These are phyloP conservation scores for Lottia gigantea DNA, from an alignment of 2,888 invertebrate species.

Conservation along the genomic window DNA sequence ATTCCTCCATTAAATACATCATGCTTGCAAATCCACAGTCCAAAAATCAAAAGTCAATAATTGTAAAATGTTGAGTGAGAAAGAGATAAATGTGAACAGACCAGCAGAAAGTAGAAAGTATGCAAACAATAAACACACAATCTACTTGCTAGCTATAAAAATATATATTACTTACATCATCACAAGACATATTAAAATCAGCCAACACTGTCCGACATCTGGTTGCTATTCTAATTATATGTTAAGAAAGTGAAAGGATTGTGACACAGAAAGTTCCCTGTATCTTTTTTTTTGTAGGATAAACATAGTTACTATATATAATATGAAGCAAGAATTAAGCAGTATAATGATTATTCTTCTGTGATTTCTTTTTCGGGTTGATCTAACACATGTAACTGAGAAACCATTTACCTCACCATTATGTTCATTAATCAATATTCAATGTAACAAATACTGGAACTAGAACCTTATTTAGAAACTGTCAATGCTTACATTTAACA, in stretches of 20 bases:
- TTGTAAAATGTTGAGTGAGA: background rate
- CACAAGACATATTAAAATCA: slow-evolving; percentile 98
- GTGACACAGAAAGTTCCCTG: no score
- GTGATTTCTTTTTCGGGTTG: background rate
- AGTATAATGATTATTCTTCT: no score
- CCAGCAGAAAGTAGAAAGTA: no score
- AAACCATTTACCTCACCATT: background rate
- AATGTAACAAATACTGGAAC: no score
- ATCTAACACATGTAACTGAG: background rate
- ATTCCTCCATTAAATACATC: background rate
- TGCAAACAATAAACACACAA: no score
- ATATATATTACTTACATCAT: slow-evolving; percentile 74
- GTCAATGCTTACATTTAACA: no score
- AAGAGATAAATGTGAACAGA: background rate
- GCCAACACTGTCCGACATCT: slow-evolving; percentile 88
- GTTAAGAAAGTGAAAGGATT: no score
- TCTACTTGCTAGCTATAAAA: background rate
- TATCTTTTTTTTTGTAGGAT: no score
- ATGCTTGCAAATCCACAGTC: background rate
- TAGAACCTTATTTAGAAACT: no score
- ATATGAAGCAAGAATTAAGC: no score
- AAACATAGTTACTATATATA: no score
- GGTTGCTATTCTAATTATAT: slow-evolving; percentile 79
- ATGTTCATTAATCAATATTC: no score
- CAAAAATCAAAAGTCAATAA: background rate